A percentile compares a stretch with the other conserved stretches of the same genome.
These are phyloP conservation scores for Blera fallax DNA, from an alignment of 2,888 invertebrate genomes.

Conservation along the genomic window DNA sequence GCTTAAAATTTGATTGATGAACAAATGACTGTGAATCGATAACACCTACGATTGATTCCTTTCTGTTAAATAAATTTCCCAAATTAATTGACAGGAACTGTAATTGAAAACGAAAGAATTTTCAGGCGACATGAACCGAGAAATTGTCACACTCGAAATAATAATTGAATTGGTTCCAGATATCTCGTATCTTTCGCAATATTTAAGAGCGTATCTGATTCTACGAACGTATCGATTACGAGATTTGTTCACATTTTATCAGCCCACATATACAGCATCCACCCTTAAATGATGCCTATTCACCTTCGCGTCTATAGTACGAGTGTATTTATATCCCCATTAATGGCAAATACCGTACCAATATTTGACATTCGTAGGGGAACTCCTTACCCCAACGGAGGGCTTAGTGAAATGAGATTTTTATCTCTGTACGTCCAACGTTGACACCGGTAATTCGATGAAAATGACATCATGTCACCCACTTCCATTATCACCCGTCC, in stretches of 20 bases:
- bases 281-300: not conserved
- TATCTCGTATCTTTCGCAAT: not conserved
- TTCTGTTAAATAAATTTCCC: not conserved
- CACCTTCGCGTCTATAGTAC: not conserved
- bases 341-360: not conserved
- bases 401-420: constrained; percentile 11
- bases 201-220: not conserved
- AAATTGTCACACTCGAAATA: constrained; percentile 12
- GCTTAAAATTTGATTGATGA: not conserved
- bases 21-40: not conserved
- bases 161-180: constrained; percentile 2
- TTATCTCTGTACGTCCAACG: not conserved
- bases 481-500: not conserved
- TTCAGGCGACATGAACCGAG: constrained; percentile 1
- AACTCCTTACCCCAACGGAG: not conserved
- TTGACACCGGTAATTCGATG: constrained; percentile 6
- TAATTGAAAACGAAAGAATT: constrained; percentile 3
- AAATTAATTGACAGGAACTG: constrained; percentile 18
- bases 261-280: not conserved
- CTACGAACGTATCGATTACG: constrained; percentile 6
- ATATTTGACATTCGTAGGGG: not conserved
- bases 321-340: not conserved
- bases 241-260: not conserved
- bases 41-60: not conserved
- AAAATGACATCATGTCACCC: constrained; percentile 32